Percentiles rank a stretch among this genome's conserved stretches.
Evolutionary conservation across 2,113 vertebrate genomes (phyloP).

Genomic region (Cricetomys ansorgei): DNA sequence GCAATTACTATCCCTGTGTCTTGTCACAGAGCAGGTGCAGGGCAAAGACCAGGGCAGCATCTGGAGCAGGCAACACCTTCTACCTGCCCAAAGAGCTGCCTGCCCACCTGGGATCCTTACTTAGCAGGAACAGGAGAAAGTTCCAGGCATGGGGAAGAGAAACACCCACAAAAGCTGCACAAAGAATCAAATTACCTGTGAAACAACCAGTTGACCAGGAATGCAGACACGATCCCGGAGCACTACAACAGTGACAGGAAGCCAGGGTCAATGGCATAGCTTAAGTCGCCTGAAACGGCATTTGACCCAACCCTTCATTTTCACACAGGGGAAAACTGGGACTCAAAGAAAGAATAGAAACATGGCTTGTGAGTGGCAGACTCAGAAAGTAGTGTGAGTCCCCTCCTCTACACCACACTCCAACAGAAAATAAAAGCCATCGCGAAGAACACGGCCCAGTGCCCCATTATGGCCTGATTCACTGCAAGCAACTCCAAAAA

Average conservation of each 20-base stretch:
- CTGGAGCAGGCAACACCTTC: background rate
- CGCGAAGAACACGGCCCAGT: background rate
- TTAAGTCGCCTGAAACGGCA: background rate
- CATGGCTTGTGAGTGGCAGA: background rate
- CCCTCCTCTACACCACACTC: background rate
- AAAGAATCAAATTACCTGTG: background rate
- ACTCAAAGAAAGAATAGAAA: background rate
- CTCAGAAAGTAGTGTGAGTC: background rate
- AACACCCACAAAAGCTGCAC: background rate
- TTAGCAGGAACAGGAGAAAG: background rate
- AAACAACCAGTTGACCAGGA: background rate
- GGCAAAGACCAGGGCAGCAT: background rate
- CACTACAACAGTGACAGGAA: background rate
- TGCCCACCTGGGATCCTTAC: background rate
- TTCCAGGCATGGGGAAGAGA: background rate
- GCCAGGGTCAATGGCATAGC: background rate
- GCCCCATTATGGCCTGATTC: background rate
- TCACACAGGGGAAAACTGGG: background rate
- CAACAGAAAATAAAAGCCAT: background rate
- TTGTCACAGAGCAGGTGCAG: background rate
- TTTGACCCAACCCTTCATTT: constrained; percentile 1
- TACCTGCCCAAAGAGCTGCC: background rate
- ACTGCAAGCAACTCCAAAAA: background rate
- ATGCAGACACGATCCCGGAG: background rate
- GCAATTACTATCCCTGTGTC: background rate